Evolutionary conservation across 2,888 invertebrate species (phyloP).

Genomic region (Hydropsyche betteni): DNA sequence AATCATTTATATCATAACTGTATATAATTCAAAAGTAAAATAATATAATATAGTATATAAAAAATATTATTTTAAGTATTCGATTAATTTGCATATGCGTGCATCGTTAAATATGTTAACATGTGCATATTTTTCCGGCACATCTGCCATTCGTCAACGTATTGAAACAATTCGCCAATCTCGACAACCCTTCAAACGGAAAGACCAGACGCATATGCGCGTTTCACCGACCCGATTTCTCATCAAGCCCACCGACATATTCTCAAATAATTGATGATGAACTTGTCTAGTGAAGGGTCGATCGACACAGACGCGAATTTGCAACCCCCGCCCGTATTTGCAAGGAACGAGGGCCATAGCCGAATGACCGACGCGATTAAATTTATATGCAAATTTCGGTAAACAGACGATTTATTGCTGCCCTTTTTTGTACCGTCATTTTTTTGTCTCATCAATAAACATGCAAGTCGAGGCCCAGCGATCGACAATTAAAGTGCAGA

Average conservation of each 20-base stretch:
- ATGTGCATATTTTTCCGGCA: no score
- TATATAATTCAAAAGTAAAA: no score
- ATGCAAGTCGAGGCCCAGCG: slow-evolving; percentile 16
- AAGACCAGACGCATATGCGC: not conserved
- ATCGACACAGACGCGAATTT: slow-evolving; percentile 19
- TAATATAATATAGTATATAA: no score
- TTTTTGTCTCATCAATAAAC: slow-evolving; percentile 30
- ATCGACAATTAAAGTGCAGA: slow-evolving; percentile 37
- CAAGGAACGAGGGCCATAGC: not conserved
- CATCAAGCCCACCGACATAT: slow-evolving; percentile 21
- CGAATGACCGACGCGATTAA: not conserved
- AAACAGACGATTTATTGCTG: slow-evolving; percentile 10
- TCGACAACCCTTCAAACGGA: slow-evolving; percentile 6
- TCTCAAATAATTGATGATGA: slow-evolving; percentile 27
- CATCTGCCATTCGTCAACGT: no score
- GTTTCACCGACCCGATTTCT: slow-evolving; percentile 8
- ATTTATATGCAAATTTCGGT: slow-evolving; percentile 23
- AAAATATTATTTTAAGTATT: no score
- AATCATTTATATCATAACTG: no score
- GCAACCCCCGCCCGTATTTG: not conserved
- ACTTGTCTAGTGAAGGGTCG: slow-evolving; percentile 20
- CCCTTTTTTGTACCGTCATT: not conserved
- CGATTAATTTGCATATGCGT: no score
- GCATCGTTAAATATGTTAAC: no score
- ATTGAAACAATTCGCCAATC: not conserved